These are phyloP conservation scores for Capromys pilorides DNA, from an alignment of 2,797 vertebrate species.

Conservation along the genomic window DNA sequence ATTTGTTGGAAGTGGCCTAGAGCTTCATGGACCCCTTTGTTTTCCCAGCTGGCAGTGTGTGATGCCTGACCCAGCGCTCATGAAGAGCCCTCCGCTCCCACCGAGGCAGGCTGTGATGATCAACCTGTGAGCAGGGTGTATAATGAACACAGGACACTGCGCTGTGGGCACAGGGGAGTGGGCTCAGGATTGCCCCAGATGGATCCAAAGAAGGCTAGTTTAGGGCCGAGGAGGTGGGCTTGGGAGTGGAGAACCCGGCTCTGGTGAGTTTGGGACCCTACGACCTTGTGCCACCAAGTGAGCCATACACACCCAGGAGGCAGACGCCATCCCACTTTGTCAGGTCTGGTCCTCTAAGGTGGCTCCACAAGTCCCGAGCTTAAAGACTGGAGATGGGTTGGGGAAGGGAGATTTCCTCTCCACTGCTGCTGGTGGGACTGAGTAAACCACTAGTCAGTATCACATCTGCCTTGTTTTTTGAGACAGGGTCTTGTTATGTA, in stretches of 20 bases:
- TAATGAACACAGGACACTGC: neutral
- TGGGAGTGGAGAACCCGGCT: too few relatives aligned
- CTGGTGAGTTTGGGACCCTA: neutral
- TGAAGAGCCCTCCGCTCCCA: neutral
- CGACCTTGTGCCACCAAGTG: neutral
- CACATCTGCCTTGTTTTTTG: neutral
- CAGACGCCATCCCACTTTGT: neutral
- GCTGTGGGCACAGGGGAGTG: neutral
- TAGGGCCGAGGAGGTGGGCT: neutral
- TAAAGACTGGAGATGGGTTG: neutral
- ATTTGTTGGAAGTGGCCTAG: neutral
- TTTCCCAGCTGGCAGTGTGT: too few relatives aligned
- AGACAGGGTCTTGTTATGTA: neutral
- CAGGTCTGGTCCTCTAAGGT: neutral
- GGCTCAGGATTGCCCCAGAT: neutral
- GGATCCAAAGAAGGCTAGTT: neutral
- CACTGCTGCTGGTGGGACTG: neutral
- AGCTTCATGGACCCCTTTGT: neutral
- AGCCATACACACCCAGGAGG: neutral
- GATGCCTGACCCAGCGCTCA: neutral
- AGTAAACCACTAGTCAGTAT: neutral
- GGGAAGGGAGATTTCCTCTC: neutral
- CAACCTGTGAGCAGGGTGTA: neutral
- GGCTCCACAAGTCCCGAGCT: neutral
- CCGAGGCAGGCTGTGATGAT: neutral